Base-by-base conservation (phyloP, 2,797 vertebrate species). In the Sebastes steindachneri region DNA sequence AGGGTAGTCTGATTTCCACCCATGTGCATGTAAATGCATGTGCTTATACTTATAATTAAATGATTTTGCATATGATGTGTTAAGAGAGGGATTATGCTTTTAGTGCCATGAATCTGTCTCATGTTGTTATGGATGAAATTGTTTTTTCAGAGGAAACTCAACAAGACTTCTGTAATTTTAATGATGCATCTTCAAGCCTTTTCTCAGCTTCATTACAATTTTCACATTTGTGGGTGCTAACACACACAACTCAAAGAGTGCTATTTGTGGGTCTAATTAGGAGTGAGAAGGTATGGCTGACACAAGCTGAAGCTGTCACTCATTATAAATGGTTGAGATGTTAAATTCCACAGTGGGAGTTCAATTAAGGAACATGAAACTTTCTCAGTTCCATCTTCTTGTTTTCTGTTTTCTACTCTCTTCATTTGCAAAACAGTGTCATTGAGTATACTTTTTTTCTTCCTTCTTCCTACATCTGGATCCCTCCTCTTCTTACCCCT, bases 301-400 rank as follows among this genome's bases (percentile, higher is more conserved):
- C 73, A 83, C 17, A 67, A 74, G 28, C 29, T 62, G 41, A 79
- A 69, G 59, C 66, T 14, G 58, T 51, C 17, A 17, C 82, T 89
- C 75, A 84, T 90, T 91, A 91, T 86, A 51, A 90, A 89, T 66
- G 29, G 57, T 72, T 87, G 83, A 80, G 79, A 85, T 84, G 48
- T 83, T 83, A 72, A 86, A 75, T 77, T 65, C 55, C 67, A 65
- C 29, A 67, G 37, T 80, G 75, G 80, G 64, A 79, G 82, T 86
- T 86, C 77, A 77, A 75, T 88, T 77, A 84, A 55, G 62, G 9
- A 10, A 74, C 25, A n/a, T 53, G 17, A 63, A 55, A 73, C 71
- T 41, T 33, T 41, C 25, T 68, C 31, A 2, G 4, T 75, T 66
- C 21, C 4, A 11, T 29, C 3, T 10, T 68, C 55, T 48, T 37